Evolutionary conservation across 2,888 invertebrate genomes (phyloP).

Genomic region (Heliconius erato): DNA sequence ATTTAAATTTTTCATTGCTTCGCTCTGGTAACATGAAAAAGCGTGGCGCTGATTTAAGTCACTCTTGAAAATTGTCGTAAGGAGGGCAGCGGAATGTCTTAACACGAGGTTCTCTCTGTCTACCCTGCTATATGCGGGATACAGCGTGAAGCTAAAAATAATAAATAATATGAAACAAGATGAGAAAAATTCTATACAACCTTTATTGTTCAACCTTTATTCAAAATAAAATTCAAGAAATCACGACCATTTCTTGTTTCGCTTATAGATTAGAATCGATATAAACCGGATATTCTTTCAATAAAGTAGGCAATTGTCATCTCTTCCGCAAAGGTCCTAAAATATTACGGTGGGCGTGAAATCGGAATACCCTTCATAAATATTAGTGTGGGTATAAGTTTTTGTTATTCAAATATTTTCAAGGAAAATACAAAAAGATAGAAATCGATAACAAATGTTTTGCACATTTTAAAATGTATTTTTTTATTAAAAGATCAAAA

Average conservation of each 20-base stretch:
- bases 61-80: no score
- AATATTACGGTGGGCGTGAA: background rate
- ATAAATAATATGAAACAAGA: background rate
- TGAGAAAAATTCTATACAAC: background rate
- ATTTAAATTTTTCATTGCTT: no score
- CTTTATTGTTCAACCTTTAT: no score
- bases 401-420: background rate
- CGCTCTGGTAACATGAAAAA: no score
- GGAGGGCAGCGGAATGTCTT: background rate
- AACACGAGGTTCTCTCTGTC: background rate
- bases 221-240: background rate
- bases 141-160: no score
- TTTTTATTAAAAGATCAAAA: no score
- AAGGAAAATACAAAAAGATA: background rate
- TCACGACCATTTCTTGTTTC: background rate
- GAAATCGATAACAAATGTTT: no score
- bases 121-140: no score
- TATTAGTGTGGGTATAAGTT: background rate
- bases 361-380: background rate
- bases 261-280: conserved; percentile 1
- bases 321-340: background rate
- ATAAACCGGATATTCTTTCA: conserved; percentile 2
- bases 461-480: background rate
- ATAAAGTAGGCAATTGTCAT: conserved; percentile 3
- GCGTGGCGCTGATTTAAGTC: no score